A percentile compares a stretch with the other conserved stretches of the same genome.
Evolutionary conservation across 2,888 invertebrate species (phyloP).

Genomic region (Sphaerophoria taeniata): DNA sequence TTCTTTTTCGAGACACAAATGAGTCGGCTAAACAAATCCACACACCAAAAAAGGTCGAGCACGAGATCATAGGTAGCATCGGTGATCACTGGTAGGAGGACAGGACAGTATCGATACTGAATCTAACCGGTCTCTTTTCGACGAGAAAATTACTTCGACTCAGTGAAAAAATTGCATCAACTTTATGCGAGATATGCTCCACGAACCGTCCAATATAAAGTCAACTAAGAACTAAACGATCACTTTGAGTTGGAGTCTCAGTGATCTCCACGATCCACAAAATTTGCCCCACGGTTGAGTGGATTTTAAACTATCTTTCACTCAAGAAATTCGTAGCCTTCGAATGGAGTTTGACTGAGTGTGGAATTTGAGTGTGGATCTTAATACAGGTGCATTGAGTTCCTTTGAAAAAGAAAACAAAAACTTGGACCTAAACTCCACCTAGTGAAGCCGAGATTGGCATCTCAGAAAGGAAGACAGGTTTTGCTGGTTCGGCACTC

Average conservation of each 20-base stretch:
- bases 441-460: constrained; percentile 17
- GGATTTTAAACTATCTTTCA: constrained; percentile 20
- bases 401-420: constrained; percentile 37
- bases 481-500: constrained; percentile 50
- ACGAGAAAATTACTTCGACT: constrained; percentile 11
- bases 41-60: constrained; percentile 35
- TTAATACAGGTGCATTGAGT: constrained; percentile 31
- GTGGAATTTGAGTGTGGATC: constrained; percentile 14
- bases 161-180: neutral
- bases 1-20: constrained; percentile 50
- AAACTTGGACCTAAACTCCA: constrained; percentile 18
- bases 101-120: constrained; percentile 3
- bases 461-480: constrained; percentile 50
- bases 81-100: constrained; percentile 25
- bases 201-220: constrained; percentile 54
- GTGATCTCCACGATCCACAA: constrained; percentile 40
- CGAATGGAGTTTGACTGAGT: constrained; percentile 38
- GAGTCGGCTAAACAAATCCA: constrained; percentile 57
- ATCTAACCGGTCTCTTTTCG: constrained; percentile 32
- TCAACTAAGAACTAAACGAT: constrained; percentile 62
- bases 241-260: constrained; percentile 46
- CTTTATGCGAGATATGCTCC: constrained; percentile 27
- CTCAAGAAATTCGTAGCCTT: constrained; percentile 46
- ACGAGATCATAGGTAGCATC: constrained; percentile 48
- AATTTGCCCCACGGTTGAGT: constrained; percentile 12